Evolutionary conservation across 1,140 invertebrate species (phyloP), one percentile per base, ranked within the genome.

Genomic region (Cydia fagiglandana): DNA sequence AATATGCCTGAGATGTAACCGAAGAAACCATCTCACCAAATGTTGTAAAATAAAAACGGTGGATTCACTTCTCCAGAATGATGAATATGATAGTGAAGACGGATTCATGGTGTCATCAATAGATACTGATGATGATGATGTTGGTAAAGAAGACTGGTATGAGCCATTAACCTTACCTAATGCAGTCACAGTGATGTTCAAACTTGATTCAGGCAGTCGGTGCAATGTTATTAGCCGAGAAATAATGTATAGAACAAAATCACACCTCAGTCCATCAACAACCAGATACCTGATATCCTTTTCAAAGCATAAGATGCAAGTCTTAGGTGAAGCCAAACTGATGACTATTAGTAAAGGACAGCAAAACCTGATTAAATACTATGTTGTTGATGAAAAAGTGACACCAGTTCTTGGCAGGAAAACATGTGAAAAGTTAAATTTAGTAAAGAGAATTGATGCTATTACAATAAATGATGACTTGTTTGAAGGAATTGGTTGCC

Each of bases 401-500:
- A 76, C 78, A 73, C 75, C 78, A 53, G 66, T 79, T n/a, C 61
- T 80, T 64, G 79, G 79, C 70, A 64, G 61, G 38, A 30, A 61
- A n/a, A 78, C 77, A 28, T 78, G 77, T 73, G 66, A 73, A 38
- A 78, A 78, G 24, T 75, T 78, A 73, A 20, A 50, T 73, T 66
- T 78, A 2, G 73, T 78, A 17, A 50, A 64, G 61, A 73, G 73
- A 73, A 68, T 73, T 2, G 30, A 77, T 28, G 61, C 74, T 75
- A 28, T 78, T 24, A 78, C 64, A 20, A 64, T 61, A 70, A 76
- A 45, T 56, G 73, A 79, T 34, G 76, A 79, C 73, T 50, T 79
- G 30, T 79, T 79, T 61, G 64, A 75, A 73, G 78, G 78, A 1
- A 56, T 79, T 75, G 78, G 78, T 45, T 77, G 76, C 70, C 68